Evolutionary conservation across 1,140 invertebrate species (phyloP).

Genomic region (Frieseomelitta varia): DNA sequence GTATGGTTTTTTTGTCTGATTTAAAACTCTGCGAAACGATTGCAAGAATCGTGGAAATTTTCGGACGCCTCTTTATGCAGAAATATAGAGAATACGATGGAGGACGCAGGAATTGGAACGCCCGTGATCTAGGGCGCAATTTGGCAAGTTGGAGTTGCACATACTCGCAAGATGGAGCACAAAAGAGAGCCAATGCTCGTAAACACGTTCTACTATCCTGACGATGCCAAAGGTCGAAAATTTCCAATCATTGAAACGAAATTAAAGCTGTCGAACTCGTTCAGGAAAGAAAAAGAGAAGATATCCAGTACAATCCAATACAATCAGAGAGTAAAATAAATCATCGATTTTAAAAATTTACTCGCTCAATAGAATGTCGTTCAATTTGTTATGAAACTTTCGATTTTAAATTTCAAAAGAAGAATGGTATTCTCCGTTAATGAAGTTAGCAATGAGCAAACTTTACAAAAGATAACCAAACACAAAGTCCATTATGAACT

Average conservation of each 20-base stretch:
- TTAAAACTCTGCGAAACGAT: background rate
- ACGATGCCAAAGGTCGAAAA: conserved; percentile 27
- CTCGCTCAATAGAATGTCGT: background rate
- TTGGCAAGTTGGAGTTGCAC: conserved; percentile 41
- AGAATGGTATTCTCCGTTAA: too few relatives aligned
- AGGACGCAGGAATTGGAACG: conserved; percentile 45
- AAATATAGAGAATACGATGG: conserved; percentile 34
- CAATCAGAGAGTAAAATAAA: background rate
- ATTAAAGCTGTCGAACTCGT: background rate
- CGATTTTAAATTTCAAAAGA: background rate
- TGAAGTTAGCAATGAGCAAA: background rate
- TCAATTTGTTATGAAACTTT: background rate
- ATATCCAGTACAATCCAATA: background rate
- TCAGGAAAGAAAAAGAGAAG: background rate
- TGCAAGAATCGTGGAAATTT: background rate
- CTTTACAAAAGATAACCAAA: background rate
- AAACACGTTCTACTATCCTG: conserved; percentile 30
- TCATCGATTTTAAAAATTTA: background rate
- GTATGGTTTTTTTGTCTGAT: too few relatives aligned
- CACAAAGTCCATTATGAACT: background rate
- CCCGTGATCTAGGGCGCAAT: conserved; percentile 47
- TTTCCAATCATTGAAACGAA: background rate
- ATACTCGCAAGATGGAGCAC: conserved; percentile 22
- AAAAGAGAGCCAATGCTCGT: conserved; percentile 34
- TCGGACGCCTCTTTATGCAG: conserved; percentile 25